These are phyloP conservation scores for Gephyroberyx darwinii DNA, from an alignment of 2,797 vertebrate species.

Conservation along the genomic window DNA sequence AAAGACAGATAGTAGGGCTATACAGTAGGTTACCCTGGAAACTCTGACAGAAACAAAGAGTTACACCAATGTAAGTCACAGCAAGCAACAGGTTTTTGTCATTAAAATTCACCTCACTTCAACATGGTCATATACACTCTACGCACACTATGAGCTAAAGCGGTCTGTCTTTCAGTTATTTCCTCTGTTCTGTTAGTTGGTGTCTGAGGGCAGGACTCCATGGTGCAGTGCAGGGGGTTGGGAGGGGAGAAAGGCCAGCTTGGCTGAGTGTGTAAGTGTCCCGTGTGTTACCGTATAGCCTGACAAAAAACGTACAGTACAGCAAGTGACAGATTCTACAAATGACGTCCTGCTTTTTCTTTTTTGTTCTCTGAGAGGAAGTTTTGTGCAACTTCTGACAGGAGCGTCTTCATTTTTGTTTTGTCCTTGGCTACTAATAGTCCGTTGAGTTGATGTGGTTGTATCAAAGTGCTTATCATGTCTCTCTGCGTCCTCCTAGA, in stretches of 20 bases:
- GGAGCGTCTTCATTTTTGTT: constrained; percentile 33
- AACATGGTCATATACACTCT: constrained; percentile 85
- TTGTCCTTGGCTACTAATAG: constrained; percentile 67
- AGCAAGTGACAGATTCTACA: constrained; percentile 53
- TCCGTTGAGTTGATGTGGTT: constrained; percentile 59
- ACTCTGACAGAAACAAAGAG: constrained; percentile 89
- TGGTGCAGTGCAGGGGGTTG: constrained; percentile 41
- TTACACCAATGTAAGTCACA: constrained; percentile 93
- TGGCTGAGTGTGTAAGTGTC: constrained; percentile 79
- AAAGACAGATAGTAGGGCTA: constrained; percentile 87
- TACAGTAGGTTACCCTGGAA: constrained; percentile 83
- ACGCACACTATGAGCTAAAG: constrained; percentile 85
- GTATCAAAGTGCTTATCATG: constrained; percentile 75
- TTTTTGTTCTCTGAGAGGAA: constrained; percentile 52
- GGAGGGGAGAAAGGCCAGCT: constrained; percentile 81
- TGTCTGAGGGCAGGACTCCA: constrained; percentile 79
- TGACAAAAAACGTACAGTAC: constrained; percentile 67
- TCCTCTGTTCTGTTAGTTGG: constrained; percentile 78
- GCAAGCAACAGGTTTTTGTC: constrained; percentile 85
- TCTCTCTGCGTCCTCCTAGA: constrained; percentile 35
- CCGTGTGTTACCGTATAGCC: constrained; percentile 53
- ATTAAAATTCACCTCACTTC: constrained; percentile 75
- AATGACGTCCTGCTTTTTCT: constrained; percentile 31
- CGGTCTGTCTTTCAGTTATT: constrained; percentile 89
- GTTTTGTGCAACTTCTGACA: constrained; percentile 64